phyloP scores from a whole-genome alignment of 2,113 vertebrate species.

The Perca fluviatilis region DNA sequence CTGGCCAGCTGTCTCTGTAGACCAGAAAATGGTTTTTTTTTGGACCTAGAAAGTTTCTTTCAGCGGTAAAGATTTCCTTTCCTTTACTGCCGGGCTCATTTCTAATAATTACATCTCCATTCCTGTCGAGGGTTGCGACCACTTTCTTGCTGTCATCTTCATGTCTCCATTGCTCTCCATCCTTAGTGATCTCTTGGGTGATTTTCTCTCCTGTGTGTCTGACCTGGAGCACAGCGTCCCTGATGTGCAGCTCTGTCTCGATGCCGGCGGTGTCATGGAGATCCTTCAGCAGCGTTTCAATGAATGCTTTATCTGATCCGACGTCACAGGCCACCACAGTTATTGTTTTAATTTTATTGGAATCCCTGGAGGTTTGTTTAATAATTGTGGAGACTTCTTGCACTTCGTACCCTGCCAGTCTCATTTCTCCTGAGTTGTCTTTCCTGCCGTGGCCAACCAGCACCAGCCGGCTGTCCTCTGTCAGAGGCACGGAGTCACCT shows the following conservation, averaged over 20 bases:
- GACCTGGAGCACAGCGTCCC: constrained; percentile 39
- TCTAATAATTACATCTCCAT: constrained; percentile 34
- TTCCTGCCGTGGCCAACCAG: constrained; percentile 49
- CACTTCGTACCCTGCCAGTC: constrained; percentile 6
- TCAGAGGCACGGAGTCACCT: constrained; percentile 33
- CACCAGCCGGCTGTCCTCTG: constrained; percentile 61
- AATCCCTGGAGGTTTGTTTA: background rate
- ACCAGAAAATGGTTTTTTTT: no score
- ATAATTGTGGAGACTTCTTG: constrained; percentile 36
- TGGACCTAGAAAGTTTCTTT: constrained; percentile 21
- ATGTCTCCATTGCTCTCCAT: constrained; percentile 23
- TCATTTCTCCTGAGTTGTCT: constrained; percentile 34
- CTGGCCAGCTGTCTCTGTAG: background rate
- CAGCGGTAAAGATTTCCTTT: constrained; percentile 36
- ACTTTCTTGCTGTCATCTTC: constrained; percentile 60
- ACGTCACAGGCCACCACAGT: constrained; percentile 60
- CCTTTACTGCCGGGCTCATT: constrained; percentile 17
- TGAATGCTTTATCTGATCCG: constrained; percentile 41
- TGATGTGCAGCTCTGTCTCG: constrained; percentile 57
- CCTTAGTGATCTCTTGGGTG: constrained; percentile 37
- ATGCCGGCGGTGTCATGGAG: constrained; percentile 26
- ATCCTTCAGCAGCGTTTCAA: constrained; percentile 20
- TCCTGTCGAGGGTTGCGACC: constrained; percentile 24
- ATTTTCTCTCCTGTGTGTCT: constrained; percentile 50
- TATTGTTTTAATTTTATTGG: constrained; percentile 58